phyloP scores from a whole-genome alignment of 2,113 vertebrate genomes.

The Piprites chloris region DNA sequence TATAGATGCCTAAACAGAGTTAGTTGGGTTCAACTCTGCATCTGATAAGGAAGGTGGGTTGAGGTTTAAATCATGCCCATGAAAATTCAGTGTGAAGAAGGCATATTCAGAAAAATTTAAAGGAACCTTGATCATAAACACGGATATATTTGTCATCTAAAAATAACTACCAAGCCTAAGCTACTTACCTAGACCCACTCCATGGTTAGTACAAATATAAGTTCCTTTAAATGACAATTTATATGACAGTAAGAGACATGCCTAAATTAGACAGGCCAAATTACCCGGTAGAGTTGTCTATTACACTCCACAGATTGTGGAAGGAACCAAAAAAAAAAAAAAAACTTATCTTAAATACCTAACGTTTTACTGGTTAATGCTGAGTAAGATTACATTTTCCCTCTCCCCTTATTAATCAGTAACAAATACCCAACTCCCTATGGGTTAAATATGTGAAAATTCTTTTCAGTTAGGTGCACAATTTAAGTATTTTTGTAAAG shows the following conservation, averaged over 20 bases:
- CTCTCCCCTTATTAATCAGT: not conserved
- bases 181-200: not conserved
- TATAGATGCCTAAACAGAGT: not conserved
- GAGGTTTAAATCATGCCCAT: not conserved
- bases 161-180: not conserved
- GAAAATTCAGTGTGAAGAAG: not conserved
- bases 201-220: not conserved
- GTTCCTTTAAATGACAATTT: not conserved
- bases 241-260: not conserved
- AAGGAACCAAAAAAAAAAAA: not conserved
- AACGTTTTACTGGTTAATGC: not conserved
- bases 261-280: not conserved
- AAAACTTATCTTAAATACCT: not conserved
- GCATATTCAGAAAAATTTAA: not conserved
- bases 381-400: not conserved
- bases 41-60: not conserved
- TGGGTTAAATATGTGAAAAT: not conserved
- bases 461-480: not conserved
- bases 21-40: not conserved
- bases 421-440: not conserved
- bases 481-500: not conserved
- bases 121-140: not conserved
- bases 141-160: not conserved
- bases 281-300: not conserved
- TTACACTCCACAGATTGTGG: not conserved